Base-by-base conservation (phyloP, 2,888 invertebrate species). In the Heliconius ethilla region DNA sequence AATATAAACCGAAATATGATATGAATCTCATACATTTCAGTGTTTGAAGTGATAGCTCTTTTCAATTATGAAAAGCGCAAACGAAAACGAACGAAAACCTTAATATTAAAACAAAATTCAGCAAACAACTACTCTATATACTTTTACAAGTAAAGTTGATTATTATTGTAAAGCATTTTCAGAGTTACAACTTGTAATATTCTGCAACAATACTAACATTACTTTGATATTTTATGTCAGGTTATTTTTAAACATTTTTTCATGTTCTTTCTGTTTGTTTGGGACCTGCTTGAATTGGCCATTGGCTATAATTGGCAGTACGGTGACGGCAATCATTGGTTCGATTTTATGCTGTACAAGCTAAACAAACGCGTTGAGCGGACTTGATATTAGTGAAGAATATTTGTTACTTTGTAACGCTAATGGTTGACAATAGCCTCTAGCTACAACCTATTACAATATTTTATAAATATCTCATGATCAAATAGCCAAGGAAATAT, bases 281-380 rank as follows among this genome's bases (percentile, higher is more conserved):
- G 67, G 70, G 74, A 70, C 63, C 76, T 59, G 78, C 51, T 79
- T 77, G 59, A 77, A 69, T 76, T 92, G 92, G 92, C 90, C 92
- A 93, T 93, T 89, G 91, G 87, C 88, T 88, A 90, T 92, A 90
- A 92, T 92, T 91, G 91, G 90, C 91, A 86, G 87, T 89, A 86
- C 87, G 87, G 89, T 89, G 88, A 84, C 82, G 78, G 81, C 82
- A 75, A 76, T 75, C 55, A 83, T 84, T 85, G 88, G 88, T 89
- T 87, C 87, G 87, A 87, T 87, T 86, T 84, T 83, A 84, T 85
- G 84, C 83, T 78, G 76, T 78, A 77, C 78, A 81, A 78, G 67
- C 45, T 62, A 72, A 79, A 78, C 70, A 67, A 75, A 73, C 63
- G 70, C 72, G 77, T 75, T 55, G 25, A 37, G 73, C 22, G 25